These are phyloP conservation scores for Epinephelus fuscoguttatus DNA, from an alignment of 2,113 vertebrate species.

Conservation along the genomic window DNA sequence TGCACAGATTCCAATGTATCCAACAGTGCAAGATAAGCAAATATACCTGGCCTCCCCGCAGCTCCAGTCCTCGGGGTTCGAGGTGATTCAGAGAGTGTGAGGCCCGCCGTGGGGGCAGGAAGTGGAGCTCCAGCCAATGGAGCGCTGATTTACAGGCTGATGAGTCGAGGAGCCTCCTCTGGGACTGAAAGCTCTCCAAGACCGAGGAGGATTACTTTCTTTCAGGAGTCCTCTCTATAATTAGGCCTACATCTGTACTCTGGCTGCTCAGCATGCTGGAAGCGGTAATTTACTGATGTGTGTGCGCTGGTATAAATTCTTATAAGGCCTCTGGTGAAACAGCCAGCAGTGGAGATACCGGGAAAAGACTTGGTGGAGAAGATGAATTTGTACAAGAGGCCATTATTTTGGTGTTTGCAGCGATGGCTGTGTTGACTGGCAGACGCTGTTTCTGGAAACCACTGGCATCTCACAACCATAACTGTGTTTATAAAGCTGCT, in stretches of 20 bases:
- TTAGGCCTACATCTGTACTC: conserved; percentile 57
- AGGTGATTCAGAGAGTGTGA: conserved; percentile 39
- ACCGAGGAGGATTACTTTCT: conserved; percentile 44
- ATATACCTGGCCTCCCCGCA: conserved; percentile 26
- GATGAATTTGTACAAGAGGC: background rate
- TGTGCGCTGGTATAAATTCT: conserved; percentile 29
- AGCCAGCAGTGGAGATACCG: background rate
- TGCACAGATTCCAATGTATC: conserved; percentile 19
- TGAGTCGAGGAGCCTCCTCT: conserved; percentile 51
- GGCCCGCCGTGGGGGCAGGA: conserved; percentile 34
- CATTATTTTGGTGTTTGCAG: background rate
- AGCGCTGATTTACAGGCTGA: conserved; percentile 70
- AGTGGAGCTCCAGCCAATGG: conserved; percentile 14
- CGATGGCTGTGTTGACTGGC: background rate
- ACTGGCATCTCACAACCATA: background rate
- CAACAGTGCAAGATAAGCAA: conserved; percentile 44
- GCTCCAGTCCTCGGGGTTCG: background rate
- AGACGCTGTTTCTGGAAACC: background rate
- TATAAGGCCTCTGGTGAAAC: background rate
- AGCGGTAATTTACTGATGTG: conserved; percentile 54
- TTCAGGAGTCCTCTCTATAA: conserved; percentile 56
- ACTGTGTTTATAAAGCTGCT: background rate
- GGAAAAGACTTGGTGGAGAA: background rate
- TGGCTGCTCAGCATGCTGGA: conserved; percentile 50
- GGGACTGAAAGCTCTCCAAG: conserved; percentile 34